Evolutionary conservation across 2,797 vertebrate genomes (phyloP).

Genomic region (Myiothlypis coronata): DNA sequence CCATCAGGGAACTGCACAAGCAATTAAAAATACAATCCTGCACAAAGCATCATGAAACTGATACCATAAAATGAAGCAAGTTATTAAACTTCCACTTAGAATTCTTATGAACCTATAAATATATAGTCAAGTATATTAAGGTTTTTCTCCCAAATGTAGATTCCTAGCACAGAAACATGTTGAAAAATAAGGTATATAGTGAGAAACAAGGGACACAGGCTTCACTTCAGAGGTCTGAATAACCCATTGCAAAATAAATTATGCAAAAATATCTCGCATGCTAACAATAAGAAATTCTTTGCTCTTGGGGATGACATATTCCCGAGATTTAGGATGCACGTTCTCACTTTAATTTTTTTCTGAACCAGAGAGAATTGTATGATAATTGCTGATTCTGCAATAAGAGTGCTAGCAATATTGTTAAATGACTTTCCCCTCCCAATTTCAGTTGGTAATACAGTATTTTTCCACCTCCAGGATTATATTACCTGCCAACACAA

Average conservation of each 20-base stretch:
- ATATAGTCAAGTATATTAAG: neutral
- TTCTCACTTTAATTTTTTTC: neutral
- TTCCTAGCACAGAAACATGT: neutral
- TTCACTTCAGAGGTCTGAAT: neutral
- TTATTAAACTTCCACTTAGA: neutral
- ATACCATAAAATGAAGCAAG: neutral
- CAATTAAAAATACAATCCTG: conserved; percentile 12
- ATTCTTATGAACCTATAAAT: neutral
- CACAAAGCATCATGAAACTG: neutral
- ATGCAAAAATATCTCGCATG: neutral
- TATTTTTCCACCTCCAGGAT: conserved; percentile 30
- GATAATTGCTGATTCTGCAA: neutral
- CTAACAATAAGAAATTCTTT: neutral
- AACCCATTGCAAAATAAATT: neutral
- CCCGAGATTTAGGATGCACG: neutral
- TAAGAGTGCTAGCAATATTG: neutral
- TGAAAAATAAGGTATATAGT: neutral
- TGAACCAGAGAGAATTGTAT: neutral
- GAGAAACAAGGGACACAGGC: neutral
- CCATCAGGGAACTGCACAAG: neutral
- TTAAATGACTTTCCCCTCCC: neutral
- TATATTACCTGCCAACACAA: conserved; percentile 13
- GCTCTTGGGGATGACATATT: neutral
- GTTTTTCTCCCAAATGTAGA: neutral
- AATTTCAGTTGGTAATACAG: neutral